These are phyloP conservation scores for Labrus mixtus DNA, from an alignment of 2,113 vertebrate genomes.

Conservation along the genomic window DNA sequence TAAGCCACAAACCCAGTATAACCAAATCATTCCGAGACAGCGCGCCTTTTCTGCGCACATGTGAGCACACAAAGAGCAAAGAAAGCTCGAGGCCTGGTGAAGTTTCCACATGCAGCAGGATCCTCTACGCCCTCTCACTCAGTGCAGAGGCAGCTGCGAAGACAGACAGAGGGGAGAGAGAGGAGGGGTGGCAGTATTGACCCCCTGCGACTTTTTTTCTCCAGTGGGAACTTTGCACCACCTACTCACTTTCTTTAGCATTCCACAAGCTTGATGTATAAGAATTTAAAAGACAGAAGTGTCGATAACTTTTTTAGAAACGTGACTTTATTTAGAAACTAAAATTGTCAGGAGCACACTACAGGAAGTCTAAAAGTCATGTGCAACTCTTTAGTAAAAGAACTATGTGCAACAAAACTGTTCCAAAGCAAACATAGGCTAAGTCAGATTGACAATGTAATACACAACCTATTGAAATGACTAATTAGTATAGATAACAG, in stretches of 20 bases:
- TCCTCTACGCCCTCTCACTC: constrained; percentile 72
- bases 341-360: background rate
- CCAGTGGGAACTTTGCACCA: constrained; percentile 41
- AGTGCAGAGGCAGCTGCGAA: constrained; percentile 64
- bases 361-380: background rate
- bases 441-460: too few species aligned
- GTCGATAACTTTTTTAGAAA: background rate
- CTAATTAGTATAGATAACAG: too few species aligned
- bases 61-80: constrained; percentile 71
- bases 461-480: too few species aligned
- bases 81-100: constrained; percentile 52
- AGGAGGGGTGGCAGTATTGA: constrained; percentile 33
- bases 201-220: constrained; percentile 38
- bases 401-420: too few species aligned
- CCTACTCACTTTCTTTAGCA: background rate
- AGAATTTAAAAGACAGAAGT: background rate
- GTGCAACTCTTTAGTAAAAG: too few species aligned
- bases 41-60: constrained; percentile 73
- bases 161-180: background rate
- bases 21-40: constrained; percentile 79
- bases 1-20: constrained; percentile 41
- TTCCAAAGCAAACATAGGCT: too few species aligned
- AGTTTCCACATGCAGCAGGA: constrained; percentile 51
- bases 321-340: background rate
- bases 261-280: background rate